These are phyloP conservation scores for Timema cristinae DNA, from an alignment of 2,888 invertebrate species.

Conservation along the genomic window DNA sequence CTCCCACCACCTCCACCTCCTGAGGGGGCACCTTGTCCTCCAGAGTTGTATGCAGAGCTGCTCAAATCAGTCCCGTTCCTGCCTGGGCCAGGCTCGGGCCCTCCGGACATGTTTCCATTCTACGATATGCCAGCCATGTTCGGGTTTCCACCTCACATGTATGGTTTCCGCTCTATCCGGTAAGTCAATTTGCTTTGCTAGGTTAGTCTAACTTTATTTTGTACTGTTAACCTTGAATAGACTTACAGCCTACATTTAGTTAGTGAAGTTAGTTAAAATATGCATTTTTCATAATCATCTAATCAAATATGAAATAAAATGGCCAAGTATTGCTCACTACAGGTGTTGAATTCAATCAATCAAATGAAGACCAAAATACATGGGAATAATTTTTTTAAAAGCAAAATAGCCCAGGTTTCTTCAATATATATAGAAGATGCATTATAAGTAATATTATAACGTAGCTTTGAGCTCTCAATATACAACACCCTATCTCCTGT, in stretches of 20 bases:
- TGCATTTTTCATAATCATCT: no score
- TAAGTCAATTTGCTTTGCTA: conserved; percentile 16
- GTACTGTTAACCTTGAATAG: not conserved
- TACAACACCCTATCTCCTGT: no score
- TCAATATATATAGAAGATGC: no score
- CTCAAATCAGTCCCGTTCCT: conserved; percentile 24
- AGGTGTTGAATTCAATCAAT: no score
- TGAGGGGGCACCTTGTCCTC: conserved; percentile 26
- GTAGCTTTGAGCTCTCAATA: no score
- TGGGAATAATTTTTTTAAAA: no score
- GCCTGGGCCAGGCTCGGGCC: conserved; percentile 19
- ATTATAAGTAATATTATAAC: no score
- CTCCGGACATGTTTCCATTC: conserved; percentile 27
- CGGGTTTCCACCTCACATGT: conserved; percentile 29
- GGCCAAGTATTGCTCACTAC: no score
- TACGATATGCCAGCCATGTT: conserved; percentile 29
- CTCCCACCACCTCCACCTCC: conserved; percentile 25
- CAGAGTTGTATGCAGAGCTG: conserved; percentile 24
- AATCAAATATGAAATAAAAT: no score
- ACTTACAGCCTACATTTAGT: not conserved
- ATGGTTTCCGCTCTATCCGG: conserved; percentile 30
- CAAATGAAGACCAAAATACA: no score
- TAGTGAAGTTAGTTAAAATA: no score
- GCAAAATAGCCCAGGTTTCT: no score
- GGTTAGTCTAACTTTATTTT: not conserved